Evolutionary conservation across 1,140 invertebrate genomes (phyloP).

Genomic region (Polyergus mexicanus): DNA sequence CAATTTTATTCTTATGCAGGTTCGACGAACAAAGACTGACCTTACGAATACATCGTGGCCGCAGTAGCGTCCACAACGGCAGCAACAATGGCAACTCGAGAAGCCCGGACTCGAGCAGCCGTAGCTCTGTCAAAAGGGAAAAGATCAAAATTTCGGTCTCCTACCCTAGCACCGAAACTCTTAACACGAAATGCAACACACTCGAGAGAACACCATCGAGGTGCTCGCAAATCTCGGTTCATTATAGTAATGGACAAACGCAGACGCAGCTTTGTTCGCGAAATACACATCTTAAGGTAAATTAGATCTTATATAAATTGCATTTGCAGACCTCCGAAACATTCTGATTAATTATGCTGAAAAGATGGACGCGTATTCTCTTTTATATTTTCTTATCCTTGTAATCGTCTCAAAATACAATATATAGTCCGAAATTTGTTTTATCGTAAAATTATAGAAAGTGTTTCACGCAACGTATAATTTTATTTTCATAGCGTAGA

Average conservation of each 20-base stretch:
- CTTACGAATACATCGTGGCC: slow-evolving; percentile 95
- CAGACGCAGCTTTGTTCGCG: slow-evolving; percentile 83
- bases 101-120: slow-evolving; percentile 80
- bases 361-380: background rate
- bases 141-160: slow-evolving; percentile 94
- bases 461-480: background rate
- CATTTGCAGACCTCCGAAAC: background rate
- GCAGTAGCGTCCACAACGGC: slow-evolving; percentile 88
- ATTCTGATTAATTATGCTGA: slow-evolving; percentile 46
- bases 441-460: background rate
- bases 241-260: slow-evolving; percentile 84
- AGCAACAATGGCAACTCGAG: slow-evolving; percentile 87
- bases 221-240: slow-evolving; percentile 83
- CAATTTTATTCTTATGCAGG: slow-evolving; percentile 77
- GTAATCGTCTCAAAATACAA: too few species aligned
- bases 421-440: background rate
- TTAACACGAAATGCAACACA: slow-evolving; percentile 86
- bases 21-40: slow-evolving; percentile 96
- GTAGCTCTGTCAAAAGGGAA: slow-evolving; percentile 88
- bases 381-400: background rate
- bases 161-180: slow-evolving; percentile 93
- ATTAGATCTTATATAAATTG: slow-evolving; percentile 26
- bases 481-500: background rate
- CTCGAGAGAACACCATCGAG: slow-evolving; percentile 83
- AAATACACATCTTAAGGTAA: slow-evolving; percentile 83